These are phyloP conservation scores for Sturnira hondurensis DNA, from an alignment of 2,113 vertebrate genomes.

Conservation along the genomic window DNA sequence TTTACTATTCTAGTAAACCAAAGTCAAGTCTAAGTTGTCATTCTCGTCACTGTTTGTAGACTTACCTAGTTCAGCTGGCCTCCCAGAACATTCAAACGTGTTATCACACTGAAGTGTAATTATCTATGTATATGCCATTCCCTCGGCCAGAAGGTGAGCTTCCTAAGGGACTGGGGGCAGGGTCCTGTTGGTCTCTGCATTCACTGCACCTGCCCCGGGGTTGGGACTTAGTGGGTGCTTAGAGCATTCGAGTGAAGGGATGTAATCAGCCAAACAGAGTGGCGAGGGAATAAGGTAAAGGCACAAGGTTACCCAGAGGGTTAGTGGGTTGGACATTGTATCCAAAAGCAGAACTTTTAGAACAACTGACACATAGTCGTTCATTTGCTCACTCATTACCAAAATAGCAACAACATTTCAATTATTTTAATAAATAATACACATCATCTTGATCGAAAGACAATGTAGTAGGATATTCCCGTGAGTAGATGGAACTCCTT, in stretches of 20 bases:
- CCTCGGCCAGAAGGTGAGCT: not conserved
- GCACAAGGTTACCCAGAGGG: not conserved
- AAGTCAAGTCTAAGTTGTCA: not conserved
- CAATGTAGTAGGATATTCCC: not conserved
- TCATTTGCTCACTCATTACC: not conserved
- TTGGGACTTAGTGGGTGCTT: not conserved
- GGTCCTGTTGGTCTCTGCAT: not conserved
- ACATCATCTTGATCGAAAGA: not conserved
- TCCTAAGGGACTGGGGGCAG: not conserved
- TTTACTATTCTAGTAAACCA: not conserved
- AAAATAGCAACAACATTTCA: not conserved
- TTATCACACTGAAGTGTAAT: not conserved
- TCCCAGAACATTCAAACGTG: not conserved
- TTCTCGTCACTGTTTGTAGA: not conserved
- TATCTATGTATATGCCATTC: not conserved
- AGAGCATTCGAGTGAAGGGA: not conserved
- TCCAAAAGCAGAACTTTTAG: not conserved
- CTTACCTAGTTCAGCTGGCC: not conserved
- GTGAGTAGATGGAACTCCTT: not conserved
- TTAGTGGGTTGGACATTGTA: not conserved
- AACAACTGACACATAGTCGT: not conserved
- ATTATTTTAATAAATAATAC: not conserved
- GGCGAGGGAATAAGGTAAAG: not conserved
- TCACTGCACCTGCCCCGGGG: not conserved
- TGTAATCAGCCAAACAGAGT: not conserved